Base-by-base conservation (phyloP, 2,797 vertebrate species). In the Varecia variegata region DNA sequence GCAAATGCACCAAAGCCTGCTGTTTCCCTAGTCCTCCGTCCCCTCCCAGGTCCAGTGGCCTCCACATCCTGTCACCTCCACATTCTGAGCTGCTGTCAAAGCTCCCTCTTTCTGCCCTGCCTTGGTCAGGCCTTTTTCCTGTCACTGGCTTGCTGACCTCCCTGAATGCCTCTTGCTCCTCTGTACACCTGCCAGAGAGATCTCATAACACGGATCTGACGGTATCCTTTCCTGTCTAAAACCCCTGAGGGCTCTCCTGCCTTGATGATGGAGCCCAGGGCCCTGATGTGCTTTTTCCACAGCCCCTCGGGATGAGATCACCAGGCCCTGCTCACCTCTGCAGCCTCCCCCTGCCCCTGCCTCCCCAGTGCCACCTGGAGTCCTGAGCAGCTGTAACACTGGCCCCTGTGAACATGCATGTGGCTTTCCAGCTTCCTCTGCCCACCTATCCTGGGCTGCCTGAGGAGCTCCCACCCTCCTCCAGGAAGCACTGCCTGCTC, bases 81-180 rank as follows among this genome's bases (percentile, higher is more conserved):
- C 74, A 20, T 71, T 76, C 43, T 20, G 15, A 54, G 45, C 56
- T 90, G 3, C 5, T 47, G 25, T 58, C 38, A 70, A 50, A 30
- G 56, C 17, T 38, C 65, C 87, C 15, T 14, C 45, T 68, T 92
- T 50, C 23, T 60, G n/a, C 17, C 32, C 38, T 43, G 45, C 20
- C 18, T 67, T 43, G 9, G 35, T 80, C 76, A 54, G 50, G 40
- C 8, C 2, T 43, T 77, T 45, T 18, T 90, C 88, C 77, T 32
- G 12, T 68, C 9, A 20, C 32, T 25, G 70, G 45, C 43, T 74
- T 50, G 40, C 56, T 95, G n/a, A 14, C 30, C 71, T 93, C 43
- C 32, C 60, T 0, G 8, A 20, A 3, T 0, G 4, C n/a, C 0
- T 4, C 68, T 47, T n/a, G 20, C 5, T 32, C 35, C 9, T 80